These are phyloP conservation scores for Drosophila grimshawi DNA, from an alignment of 1,140 invertebrate species.

Conservation along the genomic window DNA sequence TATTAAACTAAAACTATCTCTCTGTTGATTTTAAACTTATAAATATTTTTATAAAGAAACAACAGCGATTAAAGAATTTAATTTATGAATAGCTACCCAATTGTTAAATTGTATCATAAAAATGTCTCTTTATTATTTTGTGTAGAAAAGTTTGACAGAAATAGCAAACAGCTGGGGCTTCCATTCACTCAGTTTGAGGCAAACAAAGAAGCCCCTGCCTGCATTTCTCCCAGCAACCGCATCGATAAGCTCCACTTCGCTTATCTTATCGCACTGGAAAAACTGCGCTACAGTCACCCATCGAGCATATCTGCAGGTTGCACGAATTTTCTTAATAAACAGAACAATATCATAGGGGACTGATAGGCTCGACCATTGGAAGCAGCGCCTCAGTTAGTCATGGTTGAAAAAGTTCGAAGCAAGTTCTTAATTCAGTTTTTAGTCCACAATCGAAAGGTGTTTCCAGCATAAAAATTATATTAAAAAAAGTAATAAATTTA, in stretches of 20 bases:
- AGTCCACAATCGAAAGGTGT: constrained; percentile 16
- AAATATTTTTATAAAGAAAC: too few species aligned
- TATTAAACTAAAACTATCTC: too few species aligned
- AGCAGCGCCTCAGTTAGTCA: constrained; percentile 42
- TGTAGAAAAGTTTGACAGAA: neutral
- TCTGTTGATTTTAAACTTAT: too few species aligned
- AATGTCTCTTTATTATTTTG: too few species aligned
- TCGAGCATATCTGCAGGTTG: neutral
- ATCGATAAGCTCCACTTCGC: constrained; percentile 43
- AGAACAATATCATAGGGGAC: neutral
- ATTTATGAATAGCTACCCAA: too few species aligned
- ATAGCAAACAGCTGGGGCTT: constrained; percentile 11
- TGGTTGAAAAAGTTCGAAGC: neutral
- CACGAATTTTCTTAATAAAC: neutral
- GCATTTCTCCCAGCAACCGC: constrained; percentile 47
- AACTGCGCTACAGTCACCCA: constrained; percentile 6
- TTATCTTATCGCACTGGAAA: constrained; percentile 72
- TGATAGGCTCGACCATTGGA: constrained; percentile 9
- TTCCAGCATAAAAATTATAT: neutral
- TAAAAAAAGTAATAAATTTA: constrained; percentile 5
- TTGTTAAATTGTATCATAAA: too few species aligned
- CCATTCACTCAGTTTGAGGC: neutral
- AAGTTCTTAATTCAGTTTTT: constrained; percentile 21
- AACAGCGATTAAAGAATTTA: too few species aligned
- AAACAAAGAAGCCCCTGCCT: constrained; percentile 8